Base-by-base conservation (phyloP, 2,113 vertebrate genomes). In the Cryptomyrus ogoouensis region DNA sequence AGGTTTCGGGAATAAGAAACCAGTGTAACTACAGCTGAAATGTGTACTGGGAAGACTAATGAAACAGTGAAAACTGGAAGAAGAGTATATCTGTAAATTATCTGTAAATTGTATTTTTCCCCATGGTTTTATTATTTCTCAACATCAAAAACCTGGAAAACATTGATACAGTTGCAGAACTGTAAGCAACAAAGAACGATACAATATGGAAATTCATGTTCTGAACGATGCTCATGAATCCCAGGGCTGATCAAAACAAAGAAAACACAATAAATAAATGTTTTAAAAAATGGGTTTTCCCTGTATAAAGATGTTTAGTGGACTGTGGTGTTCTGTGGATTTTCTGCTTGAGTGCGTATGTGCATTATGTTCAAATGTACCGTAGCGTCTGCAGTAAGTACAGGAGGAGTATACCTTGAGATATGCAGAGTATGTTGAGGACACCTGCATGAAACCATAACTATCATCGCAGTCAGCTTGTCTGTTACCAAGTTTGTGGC, bases 1-100 rank as follows among this genome's bases (percentile, higher is more conserved):
- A 44, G 91, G 90, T 89, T 92, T 89, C 89, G 24, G 85, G 84
- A 31, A 89, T 49, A 56, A 87, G 88, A 88, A 66, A 87, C 89
- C 74, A 70, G 83, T 90, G 70, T 89, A 90, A 66, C 24, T 87
- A 66, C 62, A 92, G 88, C 87, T 89, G 46, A 35, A 58, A 62
- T 50, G 15, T 58, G 88, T 19, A 44, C 42, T 85, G 83, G 10
- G 47, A 53, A 91, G 58, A 89, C 83, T 86, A 74, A 91, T 86
- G 88, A 42, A 83, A 89, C n/a, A 86, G 50, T 70, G 50, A 39
- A 89, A 10, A 46, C 35, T 77, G 49, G 50, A 88, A 88, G 49
- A 83, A 39, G 77, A 53, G 42, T 39, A 44, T 31, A 66, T 70
- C 24, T 47, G 39, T 47, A 49, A 88, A 88, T 89, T 77, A 74